A percentile compares a stretch with the other conserved stretches of the same genome.
Conservation (phyloP, 2,888 invertebrate genomes). For the Cyclophora punctaria region DNA sequence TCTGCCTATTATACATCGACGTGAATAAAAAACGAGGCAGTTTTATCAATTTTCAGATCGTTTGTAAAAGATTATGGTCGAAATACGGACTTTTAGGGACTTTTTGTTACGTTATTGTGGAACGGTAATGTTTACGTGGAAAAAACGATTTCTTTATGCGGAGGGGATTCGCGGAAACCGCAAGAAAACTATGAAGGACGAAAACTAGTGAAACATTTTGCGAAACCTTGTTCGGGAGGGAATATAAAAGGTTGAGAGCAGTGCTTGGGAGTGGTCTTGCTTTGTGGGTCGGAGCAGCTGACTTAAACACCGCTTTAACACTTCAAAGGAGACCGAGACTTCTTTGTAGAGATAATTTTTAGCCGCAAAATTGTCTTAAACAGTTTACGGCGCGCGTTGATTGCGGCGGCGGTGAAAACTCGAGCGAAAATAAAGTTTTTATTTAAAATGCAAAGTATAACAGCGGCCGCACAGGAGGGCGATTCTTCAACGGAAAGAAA, state of each 20-base stretch:
- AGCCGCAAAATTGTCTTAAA: conserved; percentile 60
- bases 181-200: not conserved
- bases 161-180: not conserved
- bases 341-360: conserved; percentile 49
- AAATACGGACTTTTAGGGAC: conserved; percentile 12
- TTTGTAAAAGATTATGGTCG: conserved; percentile 48
- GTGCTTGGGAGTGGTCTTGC: conserved; percentile 9
- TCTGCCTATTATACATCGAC: conserved; percentile 45
- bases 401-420: conserved; percentile 61
- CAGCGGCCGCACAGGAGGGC: conserved; percentile 24
- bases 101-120: conserved; percentile 14
- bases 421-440: conserved; percentile 61
- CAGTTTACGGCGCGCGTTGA: conserved; percentile 55
- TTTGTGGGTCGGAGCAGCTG: conserved; percentile 13
- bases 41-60: conserved; percentile 55
- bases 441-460: conserved; percentile 67
- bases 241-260: conserved; percentile 2
- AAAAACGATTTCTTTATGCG: not conserved
- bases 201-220: conserved; percentile 1
- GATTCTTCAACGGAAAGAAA: not conserved
- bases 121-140: not conserved
- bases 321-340: conserved; percentile 42
- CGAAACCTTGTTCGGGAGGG: not conserved
- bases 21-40: conserved; percentile 48
- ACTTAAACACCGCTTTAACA: conserved; percentile 29